These are phyloP conservation scores for Pseudorasbora parva DNA, from an alignment of 2,113 vertebrate genomes.

Conservation along the genomic window DNA sequence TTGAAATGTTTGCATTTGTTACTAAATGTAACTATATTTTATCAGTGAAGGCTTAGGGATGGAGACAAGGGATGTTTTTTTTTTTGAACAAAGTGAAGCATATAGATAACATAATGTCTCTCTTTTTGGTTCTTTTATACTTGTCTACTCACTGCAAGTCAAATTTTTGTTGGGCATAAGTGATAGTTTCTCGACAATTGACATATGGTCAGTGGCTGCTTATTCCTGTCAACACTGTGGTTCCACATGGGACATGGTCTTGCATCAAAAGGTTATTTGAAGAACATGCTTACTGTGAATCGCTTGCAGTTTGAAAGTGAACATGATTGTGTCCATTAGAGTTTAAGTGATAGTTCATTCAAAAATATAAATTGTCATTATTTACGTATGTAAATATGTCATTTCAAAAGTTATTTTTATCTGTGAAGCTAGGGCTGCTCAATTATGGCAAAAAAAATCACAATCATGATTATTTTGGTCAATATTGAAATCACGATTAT, in stretches of 20 bases:
- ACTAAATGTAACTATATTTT: conserved; percentile 15
- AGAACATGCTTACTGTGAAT: background rate
- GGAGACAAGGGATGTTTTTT: background rate
- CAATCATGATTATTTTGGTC: too few species aligned
- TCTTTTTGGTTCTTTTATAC: background rate
- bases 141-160: background rate
- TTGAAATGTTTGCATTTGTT: background rate
- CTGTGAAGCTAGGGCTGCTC: background rate
- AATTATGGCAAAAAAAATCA: too few species aligned
- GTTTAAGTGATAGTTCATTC: background rate
- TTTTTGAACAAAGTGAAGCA: background rate
- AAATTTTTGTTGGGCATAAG: conserved; percentile 12
- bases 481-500: too few species aligned
- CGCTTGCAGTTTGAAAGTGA: background rate
- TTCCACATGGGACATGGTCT: background rate
- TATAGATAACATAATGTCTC: background rate
- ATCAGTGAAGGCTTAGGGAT: background rate
- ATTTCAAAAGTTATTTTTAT: conserved; percentile 9
- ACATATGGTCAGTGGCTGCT: conserved; percentile 25
- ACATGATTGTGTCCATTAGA: background rate
- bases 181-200: background rate
- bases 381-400: background rate
- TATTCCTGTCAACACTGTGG: background rate
- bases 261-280: background rate
- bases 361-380: background rate